A percentile compares a stretch with the other conserved stretches of the same genome.
These are phyloP conservation scores for Ciona savignyi DNA, from an alignment of 23 tunicate species.

Conservation along the genomic window DNA sequence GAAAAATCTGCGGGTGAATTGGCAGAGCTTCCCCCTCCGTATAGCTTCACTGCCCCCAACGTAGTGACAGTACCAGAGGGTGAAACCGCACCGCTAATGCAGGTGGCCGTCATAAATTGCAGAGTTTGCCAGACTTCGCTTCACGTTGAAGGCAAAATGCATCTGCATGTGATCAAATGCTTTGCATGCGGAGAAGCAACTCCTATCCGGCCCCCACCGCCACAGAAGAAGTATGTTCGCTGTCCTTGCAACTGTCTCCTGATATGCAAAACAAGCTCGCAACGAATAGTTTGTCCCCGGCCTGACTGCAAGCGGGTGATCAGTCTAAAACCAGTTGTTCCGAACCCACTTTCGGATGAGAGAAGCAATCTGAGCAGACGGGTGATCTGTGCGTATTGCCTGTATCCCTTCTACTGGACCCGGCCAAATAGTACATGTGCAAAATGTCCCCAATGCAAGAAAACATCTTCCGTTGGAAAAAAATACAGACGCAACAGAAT, in stretches of 20 bases:
- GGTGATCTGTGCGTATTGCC: constrained; percentile 43
- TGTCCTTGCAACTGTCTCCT: constrained; percentile 71
- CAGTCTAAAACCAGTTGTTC: constrained; percentile 21
- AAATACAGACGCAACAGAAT: constrained; percentile 5
- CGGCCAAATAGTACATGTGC: constrained; percentile 6
- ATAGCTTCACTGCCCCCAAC: no score
- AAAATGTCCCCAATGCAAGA: constrained; percentile 31
- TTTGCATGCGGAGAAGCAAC: constrained; percentile 59
- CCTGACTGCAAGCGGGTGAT: constrained; percentile 57
- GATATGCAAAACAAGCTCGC: constrained; percentile 51
- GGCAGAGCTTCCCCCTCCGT: no score
- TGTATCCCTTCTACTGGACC: not conserved
- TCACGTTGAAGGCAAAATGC: constrained; percentile 45
- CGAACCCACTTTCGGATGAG: not conserved
- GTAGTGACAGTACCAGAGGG: no score
- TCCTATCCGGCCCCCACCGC: constrained; percentile 58
- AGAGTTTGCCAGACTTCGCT: constrained; percentile 51
- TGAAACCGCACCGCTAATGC: no score
- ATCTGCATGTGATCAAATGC: constrained; percentile 61
- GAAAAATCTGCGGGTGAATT: no score
- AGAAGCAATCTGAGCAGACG: constrained; percentile 3
- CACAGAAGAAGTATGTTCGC: constrained; percentile 51
- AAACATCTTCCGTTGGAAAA: constrained; percentile 16
- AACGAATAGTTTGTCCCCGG: constrained; percentile 60
- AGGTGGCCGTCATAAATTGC: constrained; percentile 58